Percentiles rank a stretch among this genome's conserved stretches.
phyloP scores from a whole-genome alignment of 2,113 vertebrate species.

The Osmerus mordax region DNA sequence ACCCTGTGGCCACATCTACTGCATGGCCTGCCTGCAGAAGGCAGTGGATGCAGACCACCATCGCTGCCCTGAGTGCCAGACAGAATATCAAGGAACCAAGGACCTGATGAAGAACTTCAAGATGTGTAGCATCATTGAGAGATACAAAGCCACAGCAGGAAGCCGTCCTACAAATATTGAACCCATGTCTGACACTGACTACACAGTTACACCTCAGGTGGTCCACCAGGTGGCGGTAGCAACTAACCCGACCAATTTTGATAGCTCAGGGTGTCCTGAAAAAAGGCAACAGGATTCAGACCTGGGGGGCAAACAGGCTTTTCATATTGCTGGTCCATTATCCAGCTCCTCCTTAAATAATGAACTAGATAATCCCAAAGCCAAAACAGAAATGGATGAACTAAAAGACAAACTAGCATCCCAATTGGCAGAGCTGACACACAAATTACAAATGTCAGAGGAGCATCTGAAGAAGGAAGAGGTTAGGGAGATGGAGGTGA shows the following conservation, averaged over 20 bases:
- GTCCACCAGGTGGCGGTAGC: background rate
- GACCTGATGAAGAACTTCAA: slow-evolving; percentile 58
- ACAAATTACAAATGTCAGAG: slow-evolving; percentile 58
- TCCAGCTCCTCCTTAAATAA: background rate
- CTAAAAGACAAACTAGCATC: slow-evolving; percentile 54
- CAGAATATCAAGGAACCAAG: slow-evolving; percentile 34
- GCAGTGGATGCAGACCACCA: slow-evolving; percentile 50
- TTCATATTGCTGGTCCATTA: slow-evolving; percentile 3
- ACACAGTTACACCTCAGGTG: background rate
- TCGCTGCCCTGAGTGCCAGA: slow-evolving; percentile 69
- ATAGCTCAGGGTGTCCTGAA: background rate
- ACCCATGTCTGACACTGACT: background rate
- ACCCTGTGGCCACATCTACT: slow-evolving; percentile 68
- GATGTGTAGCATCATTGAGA: slow-evolving; percentile 60
- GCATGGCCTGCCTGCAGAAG: slow-evolving; percentile 58
- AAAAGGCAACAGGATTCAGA: background rate
- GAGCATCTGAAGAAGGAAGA: slow-evolving; percentile 45
- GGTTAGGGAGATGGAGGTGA: slow-evolving; percentile 43
- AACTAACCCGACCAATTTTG: background rate
- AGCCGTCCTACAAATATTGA: background rate
- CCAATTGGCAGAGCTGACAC: slow-evolving; percentile 51
- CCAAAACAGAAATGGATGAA: slow-evolving; percentile 33
- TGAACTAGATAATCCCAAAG: background rate
- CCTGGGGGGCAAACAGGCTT: background rate
- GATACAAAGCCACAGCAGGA: slow-evolving; percentile 30